Conservation (phyloP, 2,888 invertebrate species). For the Heteropelma amictum region DNA sequence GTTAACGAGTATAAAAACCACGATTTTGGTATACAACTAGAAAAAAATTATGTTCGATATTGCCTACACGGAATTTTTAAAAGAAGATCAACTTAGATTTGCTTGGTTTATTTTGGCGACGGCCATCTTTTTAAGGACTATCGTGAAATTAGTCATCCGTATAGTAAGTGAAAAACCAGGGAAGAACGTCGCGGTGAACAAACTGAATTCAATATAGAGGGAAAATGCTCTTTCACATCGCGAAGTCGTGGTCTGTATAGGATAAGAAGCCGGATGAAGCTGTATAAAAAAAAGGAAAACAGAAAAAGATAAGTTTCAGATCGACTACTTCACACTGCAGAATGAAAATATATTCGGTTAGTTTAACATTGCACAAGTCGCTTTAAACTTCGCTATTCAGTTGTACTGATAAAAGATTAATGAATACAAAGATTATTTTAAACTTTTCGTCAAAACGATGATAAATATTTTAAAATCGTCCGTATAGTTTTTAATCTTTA, state of each 20-base stretch:
- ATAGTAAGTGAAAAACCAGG: slow-evolving; percentile 22
- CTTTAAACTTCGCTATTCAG: slow-evolving; percentile 53
- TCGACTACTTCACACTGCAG: neutral
- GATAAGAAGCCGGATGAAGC: slow-evolving; percentile 22
- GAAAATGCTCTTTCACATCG: slow-evolving; percentile 30
- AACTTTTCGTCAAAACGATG: too few relatives aligned
- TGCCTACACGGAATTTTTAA: too few relatives aligned
- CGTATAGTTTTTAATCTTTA: too few relatives aligned
- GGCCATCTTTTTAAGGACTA: slow-evolving; percentile 19
- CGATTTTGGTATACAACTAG: too few relatives aligned
- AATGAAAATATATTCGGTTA: slow-evolving; percentile 13
- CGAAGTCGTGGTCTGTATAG: slow-evolving; percentile 16
- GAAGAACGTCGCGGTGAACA: neutral
- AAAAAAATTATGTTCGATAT: too few relatives aligned
- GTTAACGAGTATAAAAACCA: too few relatives aligned
- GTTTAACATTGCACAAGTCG: slow-evolving; percentile 25
- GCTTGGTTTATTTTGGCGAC: slow-evolving; percentile 1
- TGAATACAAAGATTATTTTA: too few relatives aligned
- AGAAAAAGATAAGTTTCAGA: slow-evolving; percentile 10
- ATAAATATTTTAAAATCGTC: too few relatives aligned
- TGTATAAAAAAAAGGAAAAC: slow-evolving; percentile 27
- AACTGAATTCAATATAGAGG: neutral
- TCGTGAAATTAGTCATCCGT: slow-evolving; percentile 41
- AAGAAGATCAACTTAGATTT: too few relatives aligned
- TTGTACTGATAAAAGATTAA: too few relatives aligned